phyloP scores from a whole-genome alignment of 1,140 invertebrate genomes.

The Papilio machaon region DNA sequence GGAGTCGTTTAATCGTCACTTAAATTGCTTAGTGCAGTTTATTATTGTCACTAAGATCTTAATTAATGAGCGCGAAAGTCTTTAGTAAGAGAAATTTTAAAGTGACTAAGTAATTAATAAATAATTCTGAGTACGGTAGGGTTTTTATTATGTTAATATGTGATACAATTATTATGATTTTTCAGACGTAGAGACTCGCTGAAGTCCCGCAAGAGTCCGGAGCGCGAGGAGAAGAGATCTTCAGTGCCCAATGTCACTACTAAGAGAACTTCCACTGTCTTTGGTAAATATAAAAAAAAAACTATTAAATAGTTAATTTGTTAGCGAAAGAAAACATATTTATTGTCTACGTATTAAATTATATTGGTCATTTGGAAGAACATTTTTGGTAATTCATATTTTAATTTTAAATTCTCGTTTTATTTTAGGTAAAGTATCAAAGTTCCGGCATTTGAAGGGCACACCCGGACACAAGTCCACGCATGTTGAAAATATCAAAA shows the following conservation, averaged over 20 bases:
- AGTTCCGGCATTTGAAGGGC: slow-evolving; percentile 96
- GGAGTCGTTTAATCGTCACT: too few species aligned
- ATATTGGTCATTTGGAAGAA: background rate
- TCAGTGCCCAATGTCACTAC: slow-evolving; percentile 81
- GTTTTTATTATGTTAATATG: too few species aligned
- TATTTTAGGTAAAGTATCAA: slow-evolving; percentile 90
- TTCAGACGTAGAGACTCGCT: slow-evolving; percentile 83
- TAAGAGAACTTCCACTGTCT: slow-evolving; percentile 93
- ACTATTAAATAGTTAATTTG: slow-evolving; percentile 18
- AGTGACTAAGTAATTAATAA: too few species aligned
- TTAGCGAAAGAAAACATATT: too few species aligned
- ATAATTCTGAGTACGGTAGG: too few species aligned
- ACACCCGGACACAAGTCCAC: slow-evolving; percentile 94
- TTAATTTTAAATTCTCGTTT: background rate
- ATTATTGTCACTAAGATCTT: too few species aligned
- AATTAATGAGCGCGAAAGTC: too few species aligned
- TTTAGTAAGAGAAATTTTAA: too few species aligned
- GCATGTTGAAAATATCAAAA: slow-evolving; percentile 96
- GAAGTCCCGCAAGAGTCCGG: slow-evolving; percentile 81
- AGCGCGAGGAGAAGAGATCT: slow-evolving; percentile 75
- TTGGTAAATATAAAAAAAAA: slow-evolving; percentile 83
- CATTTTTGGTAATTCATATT: background rate
- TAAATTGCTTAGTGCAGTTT: too few species aligned
- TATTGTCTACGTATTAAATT: too few species aligned
- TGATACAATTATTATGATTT: slow-evolving; percentile 25